These are phyloP conservation scores for Agonopterix heracliana DNA, from an alignment of 2,888 invertebrate genomes.

Conservation along the genomic window DNA sequence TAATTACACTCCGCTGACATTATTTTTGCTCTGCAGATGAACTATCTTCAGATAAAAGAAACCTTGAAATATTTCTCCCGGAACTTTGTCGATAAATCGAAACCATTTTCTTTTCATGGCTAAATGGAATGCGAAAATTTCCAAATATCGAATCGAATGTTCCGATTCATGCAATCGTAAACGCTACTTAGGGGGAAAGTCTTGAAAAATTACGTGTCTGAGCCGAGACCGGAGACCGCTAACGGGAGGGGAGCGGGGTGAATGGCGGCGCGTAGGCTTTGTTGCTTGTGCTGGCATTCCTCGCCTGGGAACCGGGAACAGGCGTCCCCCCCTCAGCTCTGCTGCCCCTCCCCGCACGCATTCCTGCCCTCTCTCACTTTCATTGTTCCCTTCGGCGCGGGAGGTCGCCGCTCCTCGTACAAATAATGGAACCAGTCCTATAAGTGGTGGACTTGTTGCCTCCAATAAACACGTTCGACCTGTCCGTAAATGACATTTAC, in stretches of 20 bases:
- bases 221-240: constrained; percentile 47
- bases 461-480: constrained; percentile 60
- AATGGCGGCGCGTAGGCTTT: constrained; percentile 71
- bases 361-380: constrained; percentile 74
- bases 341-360: constrained; percentile 47
- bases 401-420: constrained; percentile 63
- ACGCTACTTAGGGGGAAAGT: constrained; percentile 55
- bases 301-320: constrained; percentile 72
- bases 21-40: background rate
- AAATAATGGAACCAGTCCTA: constrained; percentile 64
- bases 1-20: constrained; percentile 25
- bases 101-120: background rate
- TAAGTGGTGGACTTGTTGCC: constrained; percentile 44
- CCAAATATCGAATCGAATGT: constrained; percentile 39
- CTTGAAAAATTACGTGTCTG: constrained; percentile 62
- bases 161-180: constrained; percentile 40
- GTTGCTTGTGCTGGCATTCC: constrained; percentile 73
- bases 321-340: constrained; percentile 30
- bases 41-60: too few species aligned
- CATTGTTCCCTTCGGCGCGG: constrained; percentile 72
- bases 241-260: constrained; percentile 51
- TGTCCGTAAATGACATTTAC: constrained; percentile 59
- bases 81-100: background rate
- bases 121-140: constrained; percentile 31
- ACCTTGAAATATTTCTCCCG: constrained; percentile 1